Evolutionary conservation across 2,113 vertebrate genomes (phyloP), one percentile per base, ranked within the genome.

Genomic region (Nothobranchius furzeri): DNA sequence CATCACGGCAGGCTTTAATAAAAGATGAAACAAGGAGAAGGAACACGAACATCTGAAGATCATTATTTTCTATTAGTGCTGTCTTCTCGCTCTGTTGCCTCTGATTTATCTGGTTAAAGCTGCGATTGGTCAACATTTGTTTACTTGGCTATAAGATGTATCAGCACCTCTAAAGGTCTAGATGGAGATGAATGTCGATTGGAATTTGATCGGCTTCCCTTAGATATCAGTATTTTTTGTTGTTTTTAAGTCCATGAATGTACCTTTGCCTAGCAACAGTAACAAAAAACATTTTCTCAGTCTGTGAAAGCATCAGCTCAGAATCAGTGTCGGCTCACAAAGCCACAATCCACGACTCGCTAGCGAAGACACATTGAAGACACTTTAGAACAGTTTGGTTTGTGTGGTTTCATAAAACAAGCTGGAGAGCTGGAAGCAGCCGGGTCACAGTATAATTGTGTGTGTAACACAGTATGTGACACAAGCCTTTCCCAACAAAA

Each of bases 41-140:
- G 40, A 9, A 60, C 48, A 62, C 24, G 20, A 60, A 64, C 50
- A 49, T 25, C n/a, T 54, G 62, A 25, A 49, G 11, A 56, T 58
- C 47, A 43, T 78, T 76, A 46, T 59, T 64, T 80, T 69, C 67
- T 69, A 82, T 78, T 64, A 72, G 36, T 37, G 2, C 15, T 47
- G 51, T 60, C 54, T 54, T 65, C 46, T 79, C 52, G 53, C 24
- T 72, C n/a, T 15, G 12, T 72, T 62, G 47, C 59, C 48, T 52
- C 68, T 75, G 55, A 36, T 25, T 53, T 10, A 56, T 58, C 17
- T 12, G 7, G 13, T 65, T 60, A 64, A 58, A 12, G 1, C 48
- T 11, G 36, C 42, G 55, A 43, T 62, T 76, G 60, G 47, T 65
- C 56, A 65, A 49, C 61, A 65, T 45, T 8, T 5, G 0, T 75